Evolutionary conservation across 2,888 invertebrate genomes (phyloP).

Genomic region (Piscicola geometra): DNA sequence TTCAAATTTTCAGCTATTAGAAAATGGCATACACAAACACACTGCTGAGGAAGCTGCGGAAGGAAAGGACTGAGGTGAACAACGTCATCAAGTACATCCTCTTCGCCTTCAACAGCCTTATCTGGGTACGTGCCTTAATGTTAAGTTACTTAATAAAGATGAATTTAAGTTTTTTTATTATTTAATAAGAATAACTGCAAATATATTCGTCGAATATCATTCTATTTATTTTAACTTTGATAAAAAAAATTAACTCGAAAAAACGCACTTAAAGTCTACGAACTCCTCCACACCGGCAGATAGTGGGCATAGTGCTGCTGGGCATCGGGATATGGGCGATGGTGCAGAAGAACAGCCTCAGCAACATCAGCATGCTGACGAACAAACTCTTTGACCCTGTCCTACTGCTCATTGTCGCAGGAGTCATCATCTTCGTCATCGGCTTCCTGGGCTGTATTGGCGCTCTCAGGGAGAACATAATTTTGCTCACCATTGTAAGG

Average conservation of each 20-base stretch:
- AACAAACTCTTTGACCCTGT: conserved; percentile 84
- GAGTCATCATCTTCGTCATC: conserved; percentile 86
- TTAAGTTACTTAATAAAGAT: too few relatives aligned
- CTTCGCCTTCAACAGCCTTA: conserved; percentile 92
- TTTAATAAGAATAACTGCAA: too few relatives aligned
- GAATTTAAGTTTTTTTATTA: too few relatives aligned
- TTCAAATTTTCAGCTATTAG: too few relatives aligned
- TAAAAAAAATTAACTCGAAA: background rate
- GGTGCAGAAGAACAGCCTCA: conserved; percentile 93
- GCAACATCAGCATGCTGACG: conserved; percentile 71
- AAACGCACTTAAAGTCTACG: background rate
- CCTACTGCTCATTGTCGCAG: conserved; percentile 84
- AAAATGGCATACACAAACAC: too few relatives aligned
- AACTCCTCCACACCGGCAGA: too few relatives aligned
- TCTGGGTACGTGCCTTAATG: conserved; percentile 73
- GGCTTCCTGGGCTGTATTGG: conserved; percentile 95
- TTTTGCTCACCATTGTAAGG: conserved; percentile 81
- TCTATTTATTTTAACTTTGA: too few relatives aligned
- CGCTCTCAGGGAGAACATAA: conserved; percentile 91
- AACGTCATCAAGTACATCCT: conserved; percentile 95
- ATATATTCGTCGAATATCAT: background rate
- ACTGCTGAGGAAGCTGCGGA: conserved; percentile 4
- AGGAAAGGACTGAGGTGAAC: conserved; percentile 78
- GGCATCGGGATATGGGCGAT: conserved; percentile 94
- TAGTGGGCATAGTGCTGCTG: conserved; percentile 78